Conservation (phyloP, 2,113 vertebrate species). For the Polyodon spathula region DNA sequence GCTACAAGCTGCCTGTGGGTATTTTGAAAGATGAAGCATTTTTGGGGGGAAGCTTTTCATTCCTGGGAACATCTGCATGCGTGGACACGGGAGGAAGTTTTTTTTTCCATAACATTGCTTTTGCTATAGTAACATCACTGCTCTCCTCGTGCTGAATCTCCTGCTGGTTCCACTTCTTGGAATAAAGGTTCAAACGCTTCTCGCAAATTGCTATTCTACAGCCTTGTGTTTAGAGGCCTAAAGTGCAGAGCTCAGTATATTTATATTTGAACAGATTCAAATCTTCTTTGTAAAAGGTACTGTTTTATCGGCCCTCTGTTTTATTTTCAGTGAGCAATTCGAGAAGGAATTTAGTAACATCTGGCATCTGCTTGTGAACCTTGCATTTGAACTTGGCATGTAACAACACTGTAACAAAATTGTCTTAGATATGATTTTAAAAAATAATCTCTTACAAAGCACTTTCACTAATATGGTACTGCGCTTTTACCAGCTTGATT, state of each 20-base stretch:
- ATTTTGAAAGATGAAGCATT: too few relatives aligned
- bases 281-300: too few relatives aligned
- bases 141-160: background rate
- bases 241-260: too few relatives aligned
- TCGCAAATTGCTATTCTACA: background rate
- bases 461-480: background rate
- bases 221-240: too few relatives aligned
- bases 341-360: too few relatives aligned
- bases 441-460: background rate
- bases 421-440: background rate
- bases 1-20: too few relatives aligned
- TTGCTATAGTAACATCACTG: constrained; percentile 1
- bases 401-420: background rate
- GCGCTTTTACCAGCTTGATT: too few relatives aligned
- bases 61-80: background rate
- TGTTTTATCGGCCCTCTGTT: too few relatives aligned
- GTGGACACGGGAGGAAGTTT: background rate
- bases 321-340: too few relatives aligned
- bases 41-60: background rate
- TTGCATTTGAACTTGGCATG: background rate
- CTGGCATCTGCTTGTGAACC: too few relatives aligned
- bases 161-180: background rate
- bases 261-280: too few relatives aligned
- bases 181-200: background rate
- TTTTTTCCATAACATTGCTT: background rate